These are phyloP conservation scores for Atrina japonica DNA, from an alignment of 2,888 invertebrate species.

Conservation along the genomic window DNA sequence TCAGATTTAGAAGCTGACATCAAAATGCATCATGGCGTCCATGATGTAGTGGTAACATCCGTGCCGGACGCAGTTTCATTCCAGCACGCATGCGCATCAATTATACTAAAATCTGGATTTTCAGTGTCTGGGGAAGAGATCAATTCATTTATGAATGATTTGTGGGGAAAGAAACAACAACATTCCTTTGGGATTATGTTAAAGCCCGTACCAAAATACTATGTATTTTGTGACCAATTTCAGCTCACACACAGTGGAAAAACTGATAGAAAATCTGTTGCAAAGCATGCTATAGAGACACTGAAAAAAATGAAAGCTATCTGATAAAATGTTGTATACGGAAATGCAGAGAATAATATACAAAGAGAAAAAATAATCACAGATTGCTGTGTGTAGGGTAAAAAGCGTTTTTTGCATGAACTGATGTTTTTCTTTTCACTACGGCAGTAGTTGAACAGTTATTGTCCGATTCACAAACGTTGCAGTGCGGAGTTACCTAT, in stretches of 20 bases:
- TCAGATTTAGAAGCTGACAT: conserved; percentile 5
- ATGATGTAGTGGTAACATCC: conserved; percentile 13
- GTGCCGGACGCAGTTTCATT: background rate
- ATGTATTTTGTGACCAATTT: conserved; percentile 6
- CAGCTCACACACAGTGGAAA: conserved; percentile 12
- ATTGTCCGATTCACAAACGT: too few relatives aligned
- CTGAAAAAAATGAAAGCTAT: too few relatives aligned
- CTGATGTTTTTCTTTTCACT: too few relatives aligned
- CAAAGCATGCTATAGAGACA: background rate
- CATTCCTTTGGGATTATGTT: background rate
- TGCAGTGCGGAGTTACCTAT: too few relatives aligned
- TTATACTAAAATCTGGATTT: background rate
- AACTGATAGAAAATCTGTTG: conserved; percentile 1
- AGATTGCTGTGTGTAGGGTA: too few relatives aligned
- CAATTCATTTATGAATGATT: background rate
- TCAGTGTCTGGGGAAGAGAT: background rate
- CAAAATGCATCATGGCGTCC: conserved; percentile 6
- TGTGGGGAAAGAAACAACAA: background rate
- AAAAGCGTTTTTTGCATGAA: too few relatives aligned
- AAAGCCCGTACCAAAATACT: background rate
- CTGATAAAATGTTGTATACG: too few relatives aligned
- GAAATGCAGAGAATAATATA: too few relatives aligned
- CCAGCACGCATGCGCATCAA: background rate
- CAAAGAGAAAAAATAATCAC: too few relatives aligned
- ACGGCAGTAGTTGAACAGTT: too few relatives aligned